Base-by-base conservation (phyloP, 2,888 invertebrate genomes). In the Lasioglossum oenotherae region DNA sequence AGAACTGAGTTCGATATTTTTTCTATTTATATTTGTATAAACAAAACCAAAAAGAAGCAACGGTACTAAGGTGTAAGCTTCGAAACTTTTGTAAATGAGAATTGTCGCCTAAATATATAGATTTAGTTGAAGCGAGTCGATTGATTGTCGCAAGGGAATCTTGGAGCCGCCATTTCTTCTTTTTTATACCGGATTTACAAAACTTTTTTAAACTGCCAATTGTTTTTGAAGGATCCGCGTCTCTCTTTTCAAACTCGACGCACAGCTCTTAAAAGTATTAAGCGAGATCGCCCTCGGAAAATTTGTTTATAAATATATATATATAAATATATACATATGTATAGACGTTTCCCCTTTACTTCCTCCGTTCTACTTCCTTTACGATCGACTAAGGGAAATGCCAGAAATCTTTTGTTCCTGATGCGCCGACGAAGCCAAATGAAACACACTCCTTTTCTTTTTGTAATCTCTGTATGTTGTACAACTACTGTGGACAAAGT, bases 401-500 rank as follows among this genome's bases (percentile, higher is more conserved):
- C n/a, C 23, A 49, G 38, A 69, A n/a, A 72, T 27, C 38, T 19
- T 73, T 76, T 74, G 85, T 82, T 85, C 82, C 85, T 85, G 74
- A 69, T 41, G 69, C 76, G 60, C 31, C 78, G 71, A 67, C 69
- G 64, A 80, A 76, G 71, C 88, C 89, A 91, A 91, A 90, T 88
- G 85, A 88, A 85, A 82, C 67, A 82, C 60, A 82, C 60, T 75
- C 80, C 69, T 46, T 81, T 81, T 67, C 44, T 67, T 89, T 44
- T 89, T 87, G 82, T 88, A 89, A 88, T 85, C 81, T 89, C 89
- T 88, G 83, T 86, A 90, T 86, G 85, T 91, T 89, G 89, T 91
- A 91, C 85, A 88, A 88, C 80, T 57, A 76, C 82, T 87, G 83
- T 90, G 89, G 84, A 88, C 78, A 86, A 87, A 88, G 80, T 88